Base-by-base conservation (phyloP, 2,888 invertebrate genomes). In the Caenorhabditis sp. region DNA sequence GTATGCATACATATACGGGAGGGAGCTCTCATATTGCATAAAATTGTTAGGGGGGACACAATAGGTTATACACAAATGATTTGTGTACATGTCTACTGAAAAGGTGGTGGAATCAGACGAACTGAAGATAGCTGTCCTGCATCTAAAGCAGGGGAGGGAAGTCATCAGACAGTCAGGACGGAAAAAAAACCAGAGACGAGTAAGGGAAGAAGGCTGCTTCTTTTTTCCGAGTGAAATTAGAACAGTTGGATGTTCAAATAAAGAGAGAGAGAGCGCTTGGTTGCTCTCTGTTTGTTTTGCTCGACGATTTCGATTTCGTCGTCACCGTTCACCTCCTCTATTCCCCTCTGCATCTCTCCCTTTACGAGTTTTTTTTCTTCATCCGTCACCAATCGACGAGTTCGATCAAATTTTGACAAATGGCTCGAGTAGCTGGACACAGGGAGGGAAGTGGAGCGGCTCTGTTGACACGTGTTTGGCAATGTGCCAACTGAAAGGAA, bases 211-310 rank as follows among this genome's bases (percentile, higher is more conserved):
- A 24, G 51, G n/a, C 44, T 44, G 19, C 47, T 47, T 19, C 19
- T 47, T n/a, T 44, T 44, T 44, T 41, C 26, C 16, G 44, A 49
- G 44, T 58, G 77, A 77, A 77, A 77, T 77, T 77, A 77, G 77
- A 77, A 77, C 77, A 77, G 77, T 77, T 77, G 77, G 68, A 76
- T 76, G 76, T 68, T 76, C 76, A 76, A 77, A 69, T 69, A 77
- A 54, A 51, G 69, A 28, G 63, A 38, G 61, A 31, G 58, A 49
- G 47, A 54, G 3, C 8, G 54, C 14, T 14, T 59, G 35, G 58
- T 31, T 73, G 73, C 49, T 58, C 66, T 51, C 31, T 77, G 54
- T 77, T 77, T 77, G 77, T 70, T 77, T 63, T 77, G 77, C 77
- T 77, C 77, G 77, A 44, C 44, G 19, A 69, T 69, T 77, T 69